Evolutionary conservation across 2,113 vertebrate genomes (phyloP).

Genomic region (Phocoena phocoena): DNA sequence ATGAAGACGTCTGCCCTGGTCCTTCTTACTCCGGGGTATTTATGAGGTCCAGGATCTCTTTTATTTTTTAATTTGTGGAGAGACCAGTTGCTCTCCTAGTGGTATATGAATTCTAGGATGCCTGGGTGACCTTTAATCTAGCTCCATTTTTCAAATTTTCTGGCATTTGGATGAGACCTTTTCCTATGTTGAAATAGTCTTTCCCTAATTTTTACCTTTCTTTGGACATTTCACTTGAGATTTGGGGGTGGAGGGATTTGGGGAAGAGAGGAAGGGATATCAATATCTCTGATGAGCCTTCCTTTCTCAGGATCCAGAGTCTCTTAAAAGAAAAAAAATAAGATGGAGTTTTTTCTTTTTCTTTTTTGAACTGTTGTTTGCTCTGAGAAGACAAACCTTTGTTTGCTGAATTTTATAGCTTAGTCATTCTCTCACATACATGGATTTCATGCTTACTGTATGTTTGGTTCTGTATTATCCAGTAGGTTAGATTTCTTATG

Average conservation of each 20-base stretch:
- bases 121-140: not conserved
- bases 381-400: not conserved
- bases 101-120: not conserved
- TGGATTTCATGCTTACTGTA: not conserved
- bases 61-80: not conserved
- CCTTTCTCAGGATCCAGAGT: not conserved
- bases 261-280: not conserved
- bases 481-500: not conserved
- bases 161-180: conserved; percentile 20
- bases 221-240: not conserved
- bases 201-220: not conserved
- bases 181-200: not conserved
- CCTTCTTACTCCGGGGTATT: not conserved
- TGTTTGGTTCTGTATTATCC: not conserved
- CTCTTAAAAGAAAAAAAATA: not conserved
- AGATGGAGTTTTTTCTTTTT: not conserved
- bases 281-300: not conserved
- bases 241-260: not conserved
- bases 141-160: not conserved
- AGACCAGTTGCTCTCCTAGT: not conserved
- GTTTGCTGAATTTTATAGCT: not conserved
- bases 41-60: not conserved
- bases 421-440: not conserved
- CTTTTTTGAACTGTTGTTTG: not conserved
- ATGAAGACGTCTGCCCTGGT: not conserved